Evolutionary conservation across 2,888 invertebrate species (phyloP), one percentile per base, ranked within the genome.

Genomic region (Dynastes tityus): DNA sequence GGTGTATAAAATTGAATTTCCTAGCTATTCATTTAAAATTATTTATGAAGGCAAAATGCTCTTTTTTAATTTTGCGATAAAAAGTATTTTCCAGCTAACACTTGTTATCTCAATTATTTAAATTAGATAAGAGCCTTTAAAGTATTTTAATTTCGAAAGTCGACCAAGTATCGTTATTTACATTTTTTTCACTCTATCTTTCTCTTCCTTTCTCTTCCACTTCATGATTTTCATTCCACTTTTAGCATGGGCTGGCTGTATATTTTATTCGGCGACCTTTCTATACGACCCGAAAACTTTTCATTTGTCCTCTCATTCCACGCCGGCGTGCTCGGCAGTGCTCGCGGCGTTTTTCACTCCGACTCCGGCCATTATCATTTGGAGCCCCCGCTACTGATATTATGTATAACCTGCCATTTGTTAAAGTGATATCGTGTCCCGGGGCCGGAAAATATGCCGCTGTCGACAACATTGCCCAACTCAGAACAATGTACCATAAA

Each of bases 361-460:
- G 45, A 61, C 55, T 58, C 53, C 73, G 16, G 40, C 73, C 73
- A 74, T 74, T 74, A 74, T 74, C 73, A 74, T 74, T 74, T 45
- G 45, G 45, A 27, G 27, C 45, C 8, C 73, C 73, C 49, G 61
- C 45, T 61, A 74, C 73, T 74, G 73, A 74, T 74, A 61, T 74
- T 74, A 74, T 61, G 73, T 73, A 74, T 74, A 74, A 74, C 73
- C 73, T 61, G 61, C 73, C 73, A 74, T 74, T 74, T 74, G 73
- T 74, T 74, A 74, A 74, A 74, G 73, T 61, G 73, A 74, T 74
- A 74, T 74, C 73, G 61, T 74, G 61, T 74, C 73, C 40, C 61
- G 27, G 61, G 73, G 55, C 73, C 61, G 73, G 73, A 74, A 74
- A 74, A 74, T 74, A 45, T 40, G 73, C 63, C 73, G 61, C 45